Percentiles rank a stretch among this genome's conserved stretches.
Conservation (phyloP, 2,113 vertebrate genomes). For the Erythrolamprus reginae region DNA sequence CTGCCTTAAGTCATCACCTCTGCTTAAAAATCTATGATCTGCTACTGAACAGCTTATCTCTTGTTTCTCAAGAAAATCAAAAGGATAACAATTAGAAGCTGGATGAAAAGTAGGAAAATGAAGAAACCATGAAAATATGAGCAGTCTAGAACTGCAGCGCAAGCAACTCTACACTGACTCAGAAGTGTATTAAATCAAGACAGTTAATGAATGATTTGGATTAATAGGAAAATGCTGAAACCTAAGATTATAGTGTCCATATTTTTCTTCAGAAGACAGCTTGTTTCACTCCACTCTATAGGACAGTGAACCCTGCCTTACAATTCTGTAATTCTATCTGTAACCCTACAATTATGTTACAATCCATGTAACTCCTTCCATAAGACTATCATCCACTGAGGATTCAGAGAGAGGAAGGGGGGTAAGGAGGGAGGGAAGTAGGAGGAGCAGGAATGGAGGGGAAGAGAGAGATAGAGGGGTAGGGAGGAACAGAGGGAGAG, state of each 20-base stretch:
- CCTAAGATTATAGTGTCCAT: background rate
- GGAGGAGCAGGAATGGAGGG: background rate
- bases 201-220: background rate
- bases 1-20: too few relatives aligned
- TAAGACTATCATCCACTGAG: constrained; percentile 6
- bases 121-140: background rate
- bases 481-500: background rate
- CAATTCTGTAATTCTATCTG: background rate
- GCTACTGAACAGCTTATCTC: background rate
- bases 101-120: background rate
- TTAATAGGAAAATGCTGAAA: background rate
- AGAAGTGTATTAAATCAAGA: background rate
- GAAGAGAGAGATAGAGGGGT: background rate
- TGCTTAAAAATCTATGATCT: background rate
- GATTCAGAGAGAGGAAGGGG: background rate
- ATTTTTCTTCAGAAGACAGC: background rate
- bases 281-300: background rate
- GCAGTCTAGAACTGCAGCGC: background rate
- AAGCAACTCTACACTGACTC: background rate
- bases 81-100: background rate
- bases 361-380: background rate
- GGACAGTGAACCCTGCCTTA: background rate
- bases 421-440: too few relatives aligned
- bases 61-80: background rate
- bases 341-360: too few relatives aligned